Evolutionary conservation across 92 coral and sea anemone genomes (phyloP).

Genomic region (Plumapathes pennacea): DNA sequence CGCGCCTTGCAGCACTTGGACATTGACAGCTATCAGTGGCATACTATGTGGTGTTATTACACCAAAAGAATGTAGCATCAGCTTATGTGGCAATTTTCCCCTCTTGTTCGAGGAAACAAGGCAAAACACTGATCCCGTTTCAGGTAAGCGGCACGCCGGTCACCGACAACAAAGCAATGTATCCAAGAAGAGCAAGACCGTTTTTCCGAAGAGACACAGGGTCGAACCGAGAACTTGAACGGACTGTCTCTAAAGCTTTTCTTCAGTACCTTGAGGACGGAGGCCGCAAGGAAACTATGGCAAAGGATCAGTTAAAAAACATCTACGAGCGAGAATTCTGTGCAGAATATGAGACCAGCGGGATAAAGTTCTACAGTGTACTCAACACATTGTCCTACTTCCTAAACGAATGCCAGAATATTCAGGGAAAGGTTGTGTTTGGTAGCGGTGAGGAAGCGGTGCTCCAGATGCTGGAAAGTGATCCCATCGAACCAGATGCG

Average conservation of each 20-base stretch:
- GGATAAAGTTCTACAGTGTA: conserved; percentile 14
- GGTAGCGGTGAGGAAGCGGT: conserved; percentile 79
- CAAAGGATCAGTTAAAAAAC: conserved; percentile 10
- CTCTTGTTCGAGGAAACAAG: no score
- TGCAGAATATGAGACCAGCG: not conserved
- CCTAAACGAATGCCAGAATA: conserved; percentile 49
- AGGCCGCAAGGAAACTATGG: conserved; percentile 39
- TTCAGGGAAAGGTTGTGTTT: conserved; percentile 42
- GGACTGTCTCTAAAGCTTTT: conserved; percentile 4
- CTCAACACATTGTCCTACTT: conserved; percentile 52
- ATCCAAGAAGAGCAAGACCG: no score
- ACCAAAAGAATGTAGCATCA: no score
- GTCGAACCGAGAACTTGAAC: no score
- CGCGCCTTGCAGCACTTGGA: no score
- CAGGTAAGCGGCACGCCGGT: no score
- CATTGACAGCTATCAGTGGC: no score
- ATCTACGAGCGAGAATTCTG: conserved; percentile 41
- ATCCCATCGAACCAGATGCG: conserved; percentile 12
- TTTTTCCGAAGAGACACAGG: no score
- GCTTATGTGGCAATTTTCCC: no score
- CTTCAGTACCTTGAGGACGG: conserved; percentile 33
- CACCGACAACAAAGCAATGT: no score
- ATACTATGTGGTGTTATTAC: no score
- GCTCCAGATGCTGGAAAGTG: conserved; percentile 33
- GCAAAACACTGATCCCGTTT: no score